Percentiles rank a stretch among this genome's conserved stretches.
Evolutionary conservation across 2,113 vertebrate species (phyloP).

Genomic region (Hippocampus mohnikei): DNA sequence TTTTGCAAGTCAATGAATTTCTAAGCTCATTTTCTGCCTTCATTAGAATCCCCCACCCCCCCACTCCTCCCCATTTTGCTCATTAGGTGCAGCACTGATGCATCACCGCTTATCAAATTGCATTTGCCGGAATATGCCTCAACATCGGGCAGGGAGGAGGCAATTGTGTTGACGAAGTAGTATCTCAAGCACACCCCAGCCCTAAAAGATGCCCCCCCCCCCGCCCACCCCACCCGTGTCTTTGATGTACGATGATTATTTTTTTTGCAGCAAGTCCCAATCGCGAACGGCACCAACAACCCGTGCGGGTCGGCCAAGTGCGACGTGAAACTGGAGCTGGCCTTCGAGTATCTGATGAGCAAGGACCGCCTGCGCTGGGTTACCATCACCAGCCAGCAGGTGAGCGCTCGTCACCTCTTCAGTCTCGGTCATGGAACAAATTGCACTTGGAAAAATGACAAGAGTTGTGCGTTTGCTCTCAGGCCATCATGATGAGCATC

Average conservation of each 20-base stretch:
- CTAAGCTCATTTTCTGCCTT: conserved; percentile 39
- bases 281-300: conserved; percentile 79
- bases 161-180: not conserved
- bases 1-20: conserved; percentile 37
- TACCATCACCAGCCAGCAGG: conserved; percentile 97
- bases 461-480: conserved; percentile 18
- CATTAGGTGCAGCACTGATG: conserved; percentile 11
- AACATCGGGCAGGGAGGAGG: conserved; percentile 13
- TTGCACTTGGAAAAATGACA: too few relatives aligned
- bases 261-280: conserved; percentile 78
- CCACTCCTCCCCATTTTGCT: conserved; percentile 21
- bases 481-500: conserved; percentile 99
- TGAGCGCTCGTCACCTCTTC: conserved; percentile 31
- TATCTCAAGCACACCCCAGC: too few relatives aligned
- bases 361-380: conserved; percentile 98
- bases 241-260: not conserved
- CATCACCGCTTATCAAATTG: conserved; percentile 22
- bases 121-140: conserved; percentile 10
- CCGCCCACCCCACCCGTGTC: too few relatives aligned
- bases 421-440: not conserved
- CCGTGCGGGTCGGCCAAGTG: conserved; percentile 80
- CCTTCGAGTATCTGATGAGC: conserved; percentile 98
- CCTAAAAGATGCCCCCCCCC: too few relatives aligned
- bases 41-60: conserved; percentile 28
- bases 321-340: conserved; percentile 92